phyloP scores from a whole-genome alignment of 2,888 invertebrate genomes.

The Andrena trimmerana region DNA sequence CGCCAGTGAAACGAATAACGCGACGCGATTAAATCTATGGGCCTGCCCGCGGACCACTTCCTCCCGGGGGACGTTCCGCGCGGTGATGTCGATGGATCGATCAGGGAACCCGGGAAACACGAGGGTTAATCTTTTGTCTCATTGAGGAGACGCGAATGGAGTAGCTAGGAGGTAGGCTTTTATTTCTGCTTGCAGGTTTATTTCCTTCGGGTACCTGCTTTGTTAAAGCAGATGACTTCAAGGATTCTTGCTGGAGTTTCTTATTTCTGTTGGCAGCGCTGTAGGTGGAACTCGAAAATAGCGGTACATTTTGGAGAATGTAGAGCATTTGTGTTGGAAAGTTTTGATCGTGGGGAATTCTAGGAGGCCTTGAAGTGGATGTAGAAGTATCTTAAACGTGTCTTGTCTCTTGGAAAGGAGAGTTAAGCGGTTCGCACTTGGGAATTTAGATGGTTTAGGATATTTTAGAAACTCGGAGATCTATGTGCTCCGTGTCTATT shows the following conservation, averaged over 20 bases:
- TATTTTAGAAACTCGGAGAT: neutral
- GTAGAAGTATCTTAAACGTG: neutral
- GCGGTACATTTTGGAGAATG: too few relatives aligned
- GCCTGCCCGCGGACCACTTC: slow-evolving; percentile 47
- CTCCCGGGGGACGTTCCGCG: slow-evolving; percentile 18
- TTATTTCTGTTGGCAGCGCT: too few relatives aligned
- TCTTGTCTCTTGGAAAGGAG: neutral
- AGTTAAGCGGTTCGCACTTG: neutral
- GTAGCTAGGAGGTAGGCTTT: neutral
- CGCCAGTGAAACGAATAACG: slow-evolving; percentile 61
- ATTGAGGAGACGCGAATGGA: neutral
- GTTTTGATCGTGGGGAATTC: too few relatives aligned
- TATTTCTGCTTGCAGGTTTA: neutral
- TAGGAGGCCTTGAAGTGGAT: too few relatives aligned
- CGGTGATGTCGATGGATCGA: slow-evolving; percentile 25
- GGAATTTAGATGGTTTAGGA: neutral
- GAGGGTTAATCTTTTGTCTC: neutral
- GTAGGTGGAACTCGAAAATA: too few relatives aligned
- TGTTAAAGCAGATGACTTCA: too few relatives aligned
- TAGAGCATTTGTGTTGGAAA: too few relatives aligned
- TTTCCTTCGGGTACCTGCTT: neutral
- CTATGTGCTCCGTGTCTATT: neutral
- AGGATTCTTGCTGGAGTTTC: too few relatives aligned
- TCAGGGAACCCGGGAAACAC: slow-evolving; percentile 34
- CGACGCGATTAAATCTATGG: slow-evolving; percentile 67